A percentile compares a stretch with the other conserved stretches of the same genome.
These are phyloP conservation scores for Melanocharis versteri DNA, from an alignment of 2,113 vertebrate species.

Conservation along the genomic window DNA sequence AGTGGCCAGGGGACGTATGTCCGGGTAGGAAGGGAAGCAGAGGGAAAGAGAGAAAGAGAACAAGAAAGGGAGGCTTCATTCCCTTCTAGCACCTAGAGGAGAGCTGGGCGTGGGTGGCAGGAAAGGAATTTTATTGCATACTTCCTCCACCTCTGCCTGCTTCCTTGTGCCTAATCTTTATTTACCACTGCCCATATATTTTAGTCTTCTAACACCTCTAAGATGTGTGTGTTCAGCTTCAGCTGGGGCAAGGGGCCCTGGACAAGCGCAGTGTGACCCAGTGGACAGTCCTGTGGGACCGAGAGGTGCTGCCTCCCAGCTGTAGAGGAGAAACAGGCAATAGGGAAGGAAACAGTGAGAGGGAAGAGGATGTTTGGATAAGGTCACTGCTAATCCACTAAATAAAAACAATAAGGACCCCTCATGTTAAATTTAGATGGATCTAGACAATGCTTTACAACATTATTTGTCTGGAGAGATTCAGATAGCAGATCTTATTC, in stretches of 20 bases:
- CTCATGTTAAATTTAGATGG: background rate
- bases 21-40: background rate
- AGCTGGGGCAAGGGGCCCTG: background rate
- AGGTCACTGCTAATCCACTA: background rate
- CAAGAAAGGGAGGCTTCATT: background rate
- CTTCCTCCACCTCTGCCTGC: background rate
- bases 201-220: background rate
- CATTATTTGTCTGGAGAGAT: background rate
- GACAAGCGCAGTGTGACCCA: fast-evolving
- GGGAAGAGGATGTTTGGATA: background rate
- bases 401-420: background rate
- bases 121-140: background rate
- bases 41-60: background rate
- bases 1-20: background rate
- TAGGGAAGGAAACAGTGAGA: background rate
- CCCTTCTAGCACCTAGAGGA: background rate
- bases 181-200: background rate
- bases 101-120: background rate
- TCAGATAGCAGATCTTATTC: background rate
- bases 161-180: background rate
- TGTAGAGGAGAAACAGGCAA: background rate
- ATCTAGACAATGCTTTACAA: background rate
- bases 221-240: background rate
- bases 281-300: background rate
- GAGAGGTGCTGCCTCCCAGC: background rate